phyloP scores from a whole-genome alignment of 64 coral and sea anemone species.

The Stichodactyla helianthus region DNA sequence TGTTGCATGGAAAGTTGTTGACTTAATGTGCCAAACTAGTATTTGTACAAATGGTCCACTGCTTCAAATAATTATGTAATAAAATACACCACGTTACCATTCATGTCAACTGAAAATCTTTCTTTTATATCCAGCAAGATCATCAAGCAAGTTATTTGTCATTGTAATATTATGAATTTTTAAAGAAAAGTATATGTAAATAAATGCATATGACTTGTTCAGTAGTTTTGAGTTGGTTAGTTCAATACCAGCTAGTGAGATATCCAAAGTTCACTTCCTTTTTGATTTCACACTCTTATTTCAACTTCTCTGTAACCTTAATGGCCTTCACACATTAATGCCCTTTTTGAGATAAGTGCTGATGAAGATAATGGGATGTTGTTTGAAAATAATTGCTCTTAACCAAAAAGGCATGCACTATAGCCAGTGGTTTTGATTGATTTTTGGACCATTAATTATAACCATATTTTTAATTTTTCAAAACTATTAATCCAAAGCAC shows the following conservation, averaged over 20 bases:
- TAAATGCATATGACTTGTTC: not conserved
- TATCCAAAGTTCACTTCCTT: too few species aligned
- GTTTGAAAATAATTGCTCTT: too few species aligned
- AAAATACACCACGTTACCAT: conserved; percentile 2
- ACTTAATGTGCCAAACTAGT: not conserved
- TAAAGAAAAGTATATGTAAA: not conserved
- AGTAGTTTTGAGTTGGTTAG: too few species aligned
- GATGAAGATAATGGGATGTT: too few species aligned
- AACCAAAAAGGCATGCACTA: not conserved
- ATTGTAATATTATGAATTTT: not conserved
- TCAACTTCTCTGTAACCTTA: too few species aligned
- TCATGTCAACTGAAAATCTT: not conserved
- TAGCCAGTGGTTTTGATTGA: not conserved
- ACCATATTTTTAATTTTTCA: too few species aligned
- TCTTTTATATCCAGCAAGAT: not conserved
- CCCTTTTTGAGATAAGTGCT: too few species aligned
- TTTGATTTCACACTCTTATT: too few species aligned
- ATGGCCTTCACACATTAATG: too few species aligned
- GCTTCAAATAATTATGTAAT: not conserved
- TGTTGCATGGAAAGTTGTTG: not conserved
- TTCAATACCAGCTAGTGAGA: too few species aligned
- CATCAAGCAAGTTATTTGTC: not conserved
- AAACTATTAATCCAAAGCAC: too few species aligned
- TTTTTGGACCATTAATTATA: too few species aligned
- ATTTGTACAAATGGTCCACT: conserved; percentile 9